Conservation (phyloP, 2,113 vertebrate genomes). For the Calidris pugnax region DNA sequence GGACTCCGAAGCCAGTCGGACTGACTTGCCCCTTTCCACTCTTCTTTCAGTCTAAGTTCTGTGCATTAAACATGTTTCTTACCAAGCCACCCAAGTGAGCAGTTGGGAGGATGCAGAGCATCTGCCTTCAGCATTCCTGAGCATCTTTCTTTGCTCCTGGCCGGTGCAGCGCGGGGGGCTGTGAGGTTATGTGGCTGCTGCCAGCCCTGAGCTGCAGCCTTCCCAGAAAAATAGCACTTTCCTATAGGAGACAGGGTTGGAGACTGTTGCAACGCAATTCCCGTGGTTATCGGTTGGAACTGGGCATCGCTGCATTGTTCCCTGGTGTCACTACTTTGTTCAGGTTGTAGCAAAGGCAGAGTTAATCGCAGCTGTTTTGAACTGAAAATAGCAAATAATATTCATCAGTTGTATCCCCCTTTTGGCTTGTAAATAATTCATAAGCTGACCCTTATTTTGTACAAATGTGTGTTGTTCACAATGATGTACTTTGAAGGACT, state of each 20-base stretch:
- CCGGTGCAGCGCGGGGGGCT: not conserved
- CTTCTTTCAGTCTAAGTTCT: not conserved
- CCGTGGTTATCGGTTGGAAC: not conserved
- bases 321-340: not conserved
- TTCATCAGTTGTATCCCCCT: not conserved
- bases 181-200: not conserved
- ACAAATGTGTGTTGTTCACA: not conserved
- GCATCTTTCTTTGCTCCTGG: not conserved
- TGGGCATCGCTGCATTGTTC: fast-evolving
- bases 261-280: not conserved
- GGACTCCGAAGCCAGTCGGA: not conserved
- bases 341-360: not conserved
- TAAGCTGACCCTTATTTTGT: not conserved
- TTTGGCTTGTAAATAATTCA: slow-evolving; percentile 21
- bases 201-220: not conserved
- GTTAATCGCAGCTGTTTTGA: not conserved
- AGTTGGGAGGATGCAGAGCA: not conserved
- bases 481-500: not conserved
- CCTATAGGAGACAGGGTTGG: fast-evolving
- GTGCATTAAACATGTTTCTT: not conserved
- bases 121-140: not conserved
- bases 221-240: not conserved
- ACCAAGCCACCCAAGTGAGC: not conserved
- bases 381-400: not conserved
- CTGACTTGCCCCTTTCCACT: not conserved